phyloP scores from a whole-genome alignment of 2,888 invertebrate genomes.

The Caenorhabditis imperialis region DNA sequence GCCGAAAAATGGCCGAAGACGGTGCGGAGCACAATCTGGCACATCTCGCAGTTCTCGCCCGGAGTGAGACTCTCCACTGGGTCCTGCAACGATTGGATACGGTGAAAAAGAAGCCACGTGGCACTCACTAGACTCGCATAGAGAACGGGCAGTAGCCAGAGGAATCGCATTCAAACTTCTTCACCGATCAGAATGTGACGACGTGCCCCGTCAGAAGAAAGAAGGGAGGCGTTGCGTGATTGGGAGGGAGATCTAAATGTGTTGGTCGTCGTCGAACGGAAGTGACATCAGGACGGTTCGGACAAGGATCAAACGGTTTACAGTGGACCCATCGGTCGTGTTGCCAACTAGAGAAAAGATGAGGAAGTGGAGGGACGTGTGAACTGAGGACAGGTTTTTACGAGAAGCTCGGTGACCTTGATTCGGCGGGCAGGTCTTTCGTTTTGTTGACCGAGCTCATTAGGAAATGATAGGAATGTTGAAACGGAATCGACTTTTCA shows the following conservation, averaged over 20 bases:
- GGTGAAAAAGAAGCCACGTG: too few species aligned
- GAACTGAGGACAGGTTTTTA: too few species aligned
- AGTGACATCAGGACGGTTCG: conserved; percentile 18
- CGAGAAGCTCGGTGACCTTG: too few species aligned
- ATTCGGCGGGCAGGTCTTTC: background rate
- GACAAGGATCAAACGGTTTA: background rate
- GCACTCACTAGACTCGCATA: conserved; percentile 29
- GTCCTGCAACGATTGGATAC: conserved; percentile 31
- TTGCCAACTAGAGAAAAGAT: conserved; percentile 12
- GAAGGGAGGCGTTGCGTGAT: too few species aligned
- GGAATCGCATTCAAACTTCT: conserved; percentile 31
- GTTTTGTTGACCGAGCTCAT: background rate
- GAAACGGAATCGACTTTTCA: too few species aligned
- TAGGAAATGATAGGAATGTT: too few species aligned
- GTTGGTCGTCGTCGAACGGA: conserved; percentile 12
- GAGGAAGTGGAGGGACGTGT: too few species aligned
- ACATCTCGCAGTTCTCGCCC: conserved; percentile 63
- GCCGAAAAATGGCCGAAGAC: conserved; percentile 66
- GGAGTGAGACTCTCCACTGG: conserved; percentile 49
- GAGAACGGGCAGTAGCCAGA: conserved; percentile 19
- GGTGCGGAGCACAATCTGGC: conserved; percentile 63
- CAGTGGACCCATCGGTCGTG: background rate
- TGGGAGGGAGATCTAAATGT: background rate
- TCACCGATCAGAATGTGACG: conserved; percentile 14
- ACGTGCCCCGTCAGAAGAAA: background rate